phyloP scores from a whole-genome alignment of 2,113 vertebrate species.

The Cathartes aura region DNA sequence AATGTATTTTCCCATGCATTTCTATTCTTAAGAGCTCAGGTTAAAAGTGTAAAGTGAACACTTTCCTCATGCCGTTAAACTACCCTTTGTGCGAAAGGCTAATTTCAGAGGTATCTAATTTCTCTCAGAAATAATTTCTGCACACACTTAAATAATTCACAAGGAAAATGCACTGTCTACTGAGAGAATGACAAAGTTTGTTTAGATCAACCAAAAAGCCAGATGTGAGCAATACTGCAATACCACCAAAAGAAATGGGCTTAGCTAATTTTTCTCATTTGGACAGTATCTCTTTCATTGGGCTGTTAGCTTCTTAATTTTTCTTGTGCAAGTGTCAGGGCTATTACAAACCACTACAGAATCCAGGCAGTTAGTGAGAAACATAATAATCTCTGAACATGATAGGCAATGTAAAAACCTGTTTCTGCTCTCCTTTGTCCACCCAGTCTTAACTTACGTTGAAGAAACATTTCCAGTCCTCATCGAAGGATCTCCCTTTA shows the following conservation, averaged over 20 bases:
- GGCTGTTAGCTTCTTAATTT: neutral
- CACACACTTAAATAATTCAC: neutral
- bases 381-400: neutral
- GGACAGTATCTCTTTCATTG: neutral
- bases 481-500: neutral
- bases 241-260: neutral
- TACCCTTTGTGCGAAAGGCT: neutral
- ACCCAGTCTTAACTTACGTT: neutral
- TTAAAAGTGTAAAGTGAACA: neutral
- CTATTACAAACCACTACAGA: neutral
- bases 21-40: neutral
- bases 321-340: neutral
- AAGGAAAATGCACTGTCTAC: neutral
- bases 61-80: neutral
- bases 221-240: neutral
- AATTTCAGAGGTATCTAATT: neutral
- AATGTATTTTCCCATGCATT: neutral
- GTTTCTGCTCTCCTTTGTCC: neutral
- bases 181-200: neutral
- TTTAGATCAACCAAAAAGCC: neutral
- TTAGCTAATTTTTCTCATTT: neutral
- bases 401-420: neutral
- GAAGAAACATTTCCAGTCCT: neutral
- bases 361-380: neutral
- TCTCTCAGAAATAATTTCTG: neutral